These are phyloP conservation scores for Peromyscus melanophrys DNA, from an alignment of 2,797 vertebrate species.

Conservation along the genomic window DNA sequence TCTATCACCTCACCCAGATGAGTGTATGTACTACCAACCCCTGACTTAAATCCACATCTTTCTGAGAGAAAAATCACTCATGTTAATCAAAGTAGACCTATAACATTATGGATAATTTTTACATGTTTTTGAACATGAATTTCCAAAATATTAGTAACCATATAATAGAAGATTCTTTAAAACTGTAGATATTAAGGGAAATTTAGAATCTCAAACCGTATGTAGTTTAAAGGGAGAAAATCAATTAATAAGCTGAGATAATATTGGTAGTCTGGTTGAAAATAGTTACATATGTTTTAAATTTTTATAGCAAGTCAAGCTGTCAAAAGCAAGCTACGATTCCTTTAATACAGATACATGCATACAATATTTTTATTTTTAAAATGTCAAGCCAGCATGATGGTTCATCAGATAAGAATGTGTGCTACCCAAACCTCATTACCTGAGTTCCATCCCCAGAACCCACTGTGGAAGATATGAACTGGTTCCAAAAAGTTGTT, in stretches of 20 bases:
- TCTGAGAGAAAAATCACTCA: slow-evolving; percentile 64
- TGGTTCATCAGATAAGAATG: not conserved
- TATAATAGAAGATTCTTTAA: not conserved
- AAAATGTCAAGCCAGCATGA: not conserved
- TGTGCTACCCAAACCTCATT: not conserved
- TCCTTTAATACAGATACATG: not conserved
- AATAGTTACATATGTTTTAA: slow-evolving; percentile 58
- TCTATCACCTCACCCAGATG: not conserved
- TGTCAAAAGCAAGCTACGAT: slow-evolving; percentile 19
- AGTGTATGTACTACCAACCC: too few relatives aligned
- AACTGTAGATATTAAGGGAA: slow-evolving; percentile 23
- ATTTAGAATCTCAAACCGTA: slow-evolving; percentile 41
- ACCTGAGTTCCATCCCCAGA: not conserved
- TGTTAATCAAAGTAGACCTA: slow-evolving; percentile 71
- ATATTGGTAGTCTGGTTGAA: slow-evolving; percentile 64
- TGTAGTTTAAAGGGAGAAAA: not conserved
- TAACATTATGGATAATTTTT: slow-evolving; percentile 79
- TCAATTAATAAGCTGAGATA: slow-evolving; percentile 25
- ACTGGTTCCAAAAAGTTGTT: not conserved
- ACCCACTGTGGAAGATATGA: not conserved
- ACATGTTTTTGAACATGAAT: slow-evolving; percentile 73
- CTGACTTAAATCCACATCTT: slow-evolving; percentile 75
- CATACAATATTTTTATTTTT: slow-evolving; percentile 58
- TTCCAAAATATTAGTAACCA: slow-evolving; percentile 19
- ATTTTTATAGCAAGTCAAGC: slow-evolving; percentile 58